Percentiles rank a stretch among this genome's conserved stretches.
These are phyloP conservation scores for Cirrhinus molitorella DNA, from an alignment of 2,797 vertebrate species.

Conservation along the genomic window DNA sequence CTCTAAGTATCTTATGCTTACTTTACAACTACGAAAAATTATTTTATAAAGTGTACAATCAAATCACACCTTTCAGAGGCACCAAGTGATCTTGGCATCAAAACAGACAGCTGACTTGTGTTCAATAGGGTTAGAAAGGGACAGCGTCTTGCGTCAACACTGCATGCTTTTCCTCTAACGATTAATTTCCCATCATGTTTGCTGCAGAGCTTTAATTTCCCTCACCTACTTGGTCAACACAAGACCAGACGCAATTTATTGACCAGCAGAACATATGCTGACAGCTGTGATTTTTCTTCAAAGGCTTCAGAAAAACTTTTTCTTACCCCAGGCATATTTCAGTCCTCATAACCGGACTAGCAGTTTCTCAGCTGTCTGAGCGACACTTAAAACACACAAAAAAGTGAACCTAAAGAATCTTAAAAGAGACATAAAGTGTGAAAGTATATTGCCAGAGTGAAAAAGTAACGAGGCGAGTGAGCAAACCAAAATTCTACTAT, in stretches of 20 bases:
- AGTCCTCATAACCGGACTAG: background rate
- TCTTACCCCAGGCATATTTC: slow-evolving; percentile 19
- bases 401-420: background rate
- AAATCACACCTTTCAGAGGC: background rate
- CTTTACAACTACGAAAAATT: background rate
- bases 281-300: slow-evolving; percentile 26
- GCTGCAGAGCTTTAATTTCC: slow-evolving; percentile 3
- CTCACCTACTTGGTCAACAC: slow-evolving; percentile 52
- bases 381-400: background rate
- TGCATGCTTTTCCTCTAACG: background rate
- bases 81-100: background rate
- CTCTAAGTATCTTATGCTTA: background rate
- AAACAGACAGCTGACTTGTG: background rate
- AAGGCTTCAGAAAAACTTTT: slow-evolving; percentile 21
- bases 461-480: background rate
- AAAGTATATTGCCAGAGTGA: background rate
- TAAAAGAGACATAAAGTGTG: background rate
- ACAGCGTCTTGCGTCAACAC: background rate
- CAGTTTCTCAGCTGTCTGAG: background rate
- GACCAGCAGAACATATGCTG: slow-evolving; percentile 7
- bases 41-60: background rate
- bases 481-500: background rate
- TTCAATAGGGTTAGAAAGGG: background rate
- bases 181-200: slow-evolving; percentile 15
- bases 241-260: slow-evolving; percentile 15